These are phyloP conservation scores for Chironomus striatipennis DNA, from an alignment of 1,140 invertebrate genomes.

Conservation along the genomic window DNA sequence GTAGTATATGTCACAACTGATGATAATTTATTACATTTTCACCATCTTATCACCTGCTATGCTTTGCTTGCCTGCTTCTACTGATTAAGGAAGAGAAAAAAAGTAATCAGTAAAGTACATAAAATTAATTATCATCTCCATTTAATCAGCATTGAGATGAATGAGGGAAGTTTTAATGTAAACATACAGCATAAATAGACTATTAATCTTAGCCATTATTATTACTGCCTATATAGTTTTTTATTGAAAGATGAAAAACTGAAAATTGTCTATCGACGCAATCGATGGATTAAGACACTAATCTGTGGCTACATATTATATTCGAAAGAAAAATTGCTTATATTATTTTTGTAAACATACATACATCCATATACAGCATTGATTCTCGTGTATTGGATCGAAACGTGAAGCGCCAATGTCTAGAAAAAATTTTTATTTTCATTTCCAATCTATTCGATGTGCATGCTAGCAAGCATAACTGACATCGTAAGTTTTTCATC, in stretches of 20 bases:
- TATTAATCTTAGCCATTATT: background rate
- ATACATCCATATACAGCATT: no score
- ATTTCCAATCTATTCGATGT: no score
- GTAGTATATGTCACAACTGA: background rate
- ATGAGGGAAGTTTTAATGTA: background rate
- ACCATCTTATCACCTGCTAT: background rate
- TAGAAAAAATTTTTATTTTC: no score
- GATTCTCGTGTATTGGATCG: no score
- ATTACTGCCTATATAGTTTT: background rate
- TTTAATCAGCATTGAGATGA: background rate
- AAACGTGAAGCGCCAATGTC: no score
- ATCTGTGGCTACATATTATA: no score
- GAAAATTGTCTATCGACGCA: background rate
- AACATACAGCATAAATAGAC: background rate
- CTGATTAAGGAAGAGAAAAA: background rate
- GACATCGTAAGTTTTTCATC: no score
- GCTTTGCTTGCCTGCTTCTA: background rate
- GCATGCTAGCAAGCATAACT: no score
- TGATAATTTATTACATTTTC: slow-evolving; percentile 10
- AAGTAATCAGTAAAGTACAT: background rate
- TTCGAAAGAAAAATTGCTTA: no score
- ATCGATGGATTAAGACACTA: background rate
- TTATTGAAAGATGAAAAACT: background rate
- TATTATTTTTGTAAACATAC: no score
- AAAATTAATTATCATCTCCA: background rate